Conservation (phyloP, 2,888 invertebrate species). For the Amitus sp. region DNA sequence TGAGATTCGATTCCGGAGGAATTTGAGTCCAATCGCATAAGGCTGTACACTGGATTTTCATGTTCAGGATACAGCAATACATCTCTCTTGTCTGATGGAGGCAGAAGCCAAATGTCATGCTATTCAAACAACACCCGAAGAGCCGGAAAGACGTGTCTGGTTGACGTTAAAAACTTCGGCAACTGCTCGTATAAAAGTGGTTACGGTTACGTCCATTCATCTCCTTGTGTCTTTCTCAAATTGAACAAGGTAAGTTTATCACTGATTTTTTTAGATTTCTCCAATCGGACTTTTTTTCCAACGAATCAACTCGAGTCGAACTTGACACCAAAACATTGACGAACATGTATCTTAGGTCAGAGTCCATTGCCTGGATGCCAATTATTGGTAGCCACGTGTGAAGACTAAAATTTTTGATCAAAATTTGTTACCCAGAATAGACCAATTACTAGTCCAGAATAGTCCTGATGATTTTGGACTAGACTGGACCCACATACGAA, state of each 20-base stretch:
- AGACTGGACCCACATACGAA: too few relatives aligned
- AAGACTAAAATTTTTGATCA: too few relatives aligned
- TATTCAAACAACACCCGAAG: slow-evolving; percentile 65
- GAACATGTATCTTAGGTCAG: too few relatives aligned
- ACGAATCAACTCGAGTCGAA: too few relatives aligned
- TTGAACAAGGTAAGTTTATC: slow-evolving; percentile 83
- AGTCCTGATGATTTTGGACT: too few relatives aligned
- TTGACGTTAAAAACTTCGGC: slow-evolving; percentile 65
- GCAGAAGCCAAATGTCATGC: slow-evolving; percentile 69
- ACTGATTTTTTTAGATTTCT: too few relatives aligned
- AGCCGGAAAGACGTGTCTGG: slow-evolving; percentile 69
- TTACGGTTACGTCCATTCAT: slow-evolving; percentile 79
- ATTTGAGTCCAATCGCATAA: neutral
- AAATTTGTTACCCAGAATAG: too few relatives aligned
- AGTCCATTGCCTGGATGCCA: too few relatives aligned
- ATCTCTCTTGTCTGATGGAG: slow-evolving; percentile 61
- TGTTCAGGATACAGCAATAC: slow-evolving; percentile 62
- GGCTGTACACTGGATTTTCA: neutral
- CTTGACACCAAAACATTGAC: too few relatives aligned
- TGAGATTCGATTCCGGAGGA: neutral
- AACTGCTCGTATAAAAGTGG: slow-evolving; percentile 67
- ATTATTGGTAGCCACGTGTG: too few relatives aligned
- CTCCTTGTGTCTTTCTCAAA: slow-evolving; percentile 87
- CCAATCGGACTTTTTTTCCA: too few relatives aligned
- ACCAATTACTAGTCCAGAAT: too few relatives aligned